Base-by-base conservation (phyloP, 2,113 vertebrate genomes). In the Chrysochloris asiatica region DNA sequence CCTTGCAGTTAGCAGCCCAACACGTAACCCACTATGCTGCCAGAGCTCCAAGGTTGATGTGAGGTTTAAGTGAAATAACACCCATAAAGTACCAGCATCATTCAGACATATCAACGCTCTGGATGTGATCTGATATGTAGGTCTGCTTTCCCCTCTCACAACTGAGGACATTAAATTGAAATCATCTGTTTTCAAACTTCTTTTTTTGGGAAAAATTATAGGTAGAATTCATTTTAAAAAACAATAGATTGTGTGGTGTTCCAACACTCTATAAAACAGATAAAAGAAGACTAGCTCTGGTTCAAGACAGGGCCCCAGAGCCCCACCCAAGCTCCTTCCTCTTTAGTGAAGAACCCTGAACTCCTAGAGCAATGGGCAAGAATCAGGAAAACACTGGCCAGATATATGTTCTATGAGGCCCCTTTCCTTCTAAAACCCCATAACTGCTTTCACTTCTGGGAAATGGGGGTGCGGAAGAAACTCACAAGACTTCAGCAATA, bases 161-260 rank as follows among this genome's bases (percentile, higher is more conserved):
- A 81, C 52, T 43, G 21, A 91, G 28, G 61, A 86, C 52, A 47
- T 36, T 30, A 17, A 86, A 85, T 71, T n/a, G 7, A 69, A 89
- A 83, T 63, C 50, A 86, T 56, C 73, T 91, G 78, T 83, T 95
- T 94, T 45, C 61, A 81, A 93, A 76, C 33, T 54, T 86, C 10
- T 50, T 41, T 77, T 28, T 3, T 81, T 33, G 3, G 63, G 72
- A 73, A 54, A 45, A 54, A 69, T 22, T 9, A 50, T 71, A 59
- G n/a, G n/a, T 6, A 76, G 85, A 91, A 93, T 30, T 88, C 67
- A 72, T 69, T 94, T 72, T 67, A 92, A 88, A 92, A 88, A 79
- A 90, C 22, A 67, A 89, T 80, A 75, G 63, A 63, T 5, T 65
- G 38, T 86, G 30, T 61, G 45, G 33, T 81, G 92, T 61, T 83